Evolutionary conservation across 2,888 invertebrate genomes (phyloP).

Genomic region (Tetrapedia diversipes): DNA sequence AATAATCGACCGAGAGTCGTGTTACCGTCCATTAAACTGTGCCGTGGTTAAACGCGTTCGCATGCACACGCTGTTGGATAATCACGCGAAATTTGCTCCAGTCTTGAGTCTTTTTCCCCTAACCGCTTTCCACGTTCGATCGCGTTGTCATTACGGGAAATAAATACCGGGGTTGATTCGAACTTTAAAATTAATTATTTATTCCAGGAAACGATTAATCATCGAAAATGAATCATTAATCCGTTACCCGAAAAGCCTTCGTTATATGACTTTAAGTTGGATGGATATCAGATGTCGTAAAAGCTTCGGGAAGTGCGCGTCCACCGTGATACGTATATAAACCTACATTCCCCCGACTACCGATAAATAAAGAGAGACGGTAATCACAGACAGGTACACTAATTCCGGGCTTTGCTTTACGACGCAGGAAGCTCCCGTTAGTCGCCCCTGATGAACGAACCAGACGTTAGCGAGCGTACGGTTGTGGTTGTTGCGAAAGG

Average conservation of each 20-base stretch:
- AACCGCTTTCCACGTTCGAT: too few species aligned
- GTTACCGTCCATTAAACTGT: background rate
- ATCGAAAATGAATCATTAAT: background rate
- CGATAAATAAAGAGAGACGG: slow-evolving; percentile 50
- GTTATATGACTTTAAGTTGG: background rate
- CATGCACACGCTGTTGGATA: background rate
- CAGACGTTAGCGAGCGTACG: too few species aligned
- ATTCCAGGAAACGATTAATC: background rate
- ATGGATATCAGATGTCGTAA: slow-evolving; percentile 10
- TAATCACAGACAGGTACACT: slow-evolving; percentile 22
- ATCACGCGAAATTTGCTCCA: background rate
- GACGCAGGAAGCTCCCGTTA: background rate
- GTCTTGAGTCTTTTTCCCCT: too few species aligned
- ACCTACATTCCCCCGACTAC: slow-evolving; percentile 57
- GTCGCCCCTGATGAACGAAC: background rate
- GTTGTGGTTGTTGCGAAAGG: too few species aligned
- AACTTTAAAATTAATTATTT: too few species aligned
- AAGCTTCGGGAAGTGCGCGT: slow-evolving; percentile 12
- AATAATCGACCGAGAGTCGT: background rate
- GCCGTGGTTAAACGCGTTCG: slow-evolving; percentile 7
- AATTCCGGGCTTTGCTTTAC: slow-evolving; percentile 31
- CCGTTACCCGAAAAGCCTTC: background rate
- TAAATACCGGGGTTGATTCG: too few species aligned
- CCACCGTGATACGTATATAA: slow-evolving; percentile 51
- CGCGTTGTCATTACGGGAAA: too few species aligned